Conservation (phyloP, 2,888 invertebrate species). For the Gymnoscelis rufifasciata region DNA sequence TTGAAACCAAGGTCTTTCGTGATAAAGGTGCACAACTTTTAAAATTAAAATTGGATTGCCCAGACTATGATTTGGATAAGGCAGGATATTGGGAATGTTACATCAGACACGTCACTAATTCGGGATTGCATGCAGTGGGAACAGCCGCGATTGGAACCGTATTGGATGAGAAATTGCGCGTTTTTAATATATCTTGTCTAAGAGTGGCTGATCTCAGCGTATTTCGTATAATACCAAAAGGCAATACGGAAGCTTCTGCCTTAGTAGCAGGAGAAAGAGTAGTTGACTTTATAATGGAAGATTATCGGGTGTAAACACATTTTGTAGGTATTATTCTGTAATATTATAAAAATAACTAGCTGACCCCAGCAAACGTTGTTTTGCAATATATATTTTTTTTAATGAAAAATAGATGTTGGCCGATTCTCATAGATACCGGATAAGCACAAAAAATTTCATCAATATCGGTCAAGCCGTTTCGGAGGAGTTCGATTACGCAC, state of each 20-base stretch:
- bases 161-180: not conserved
- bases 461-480: too few relatives aligned
- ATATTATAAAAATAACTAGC: too few relatives aligned
- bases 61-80: not conserved
- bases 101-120: not conserved
- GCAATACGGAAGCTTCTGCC: not conserved
- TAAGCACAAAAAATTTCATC: too few relatives aligned
- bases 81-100: not conserved
- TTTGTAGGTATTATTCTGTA: too few relatives aligned
- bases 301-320: too few relatives aligned
- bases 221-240: slow-evolving; percentile 9
- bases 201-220: not conserved
- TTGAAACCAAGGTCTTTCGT: not conserved
- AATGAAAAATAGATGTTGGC: too few relatives aligned
- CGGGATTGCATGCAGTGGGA: slow-evolving; percentile 1
- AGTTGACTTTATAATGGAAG: not conserved
- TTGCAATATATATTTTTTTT: too few relatives aligned
- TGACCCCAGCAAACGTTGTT: too few relatives aligned
- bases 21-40: not conserved
- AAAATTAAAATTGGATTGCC: not conserved
- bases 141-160: not conserved
- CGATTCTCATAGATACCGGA: too few relatives aligned
- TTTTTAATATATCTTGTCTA: slow-evolving; percentile 18
- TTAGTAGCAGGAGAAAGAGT: not conserved
- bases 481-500: too few relatives aligned